Conservation (phyloP, 2,797 vertebrate genomes). For the Sebastes diploproa region DNA sequence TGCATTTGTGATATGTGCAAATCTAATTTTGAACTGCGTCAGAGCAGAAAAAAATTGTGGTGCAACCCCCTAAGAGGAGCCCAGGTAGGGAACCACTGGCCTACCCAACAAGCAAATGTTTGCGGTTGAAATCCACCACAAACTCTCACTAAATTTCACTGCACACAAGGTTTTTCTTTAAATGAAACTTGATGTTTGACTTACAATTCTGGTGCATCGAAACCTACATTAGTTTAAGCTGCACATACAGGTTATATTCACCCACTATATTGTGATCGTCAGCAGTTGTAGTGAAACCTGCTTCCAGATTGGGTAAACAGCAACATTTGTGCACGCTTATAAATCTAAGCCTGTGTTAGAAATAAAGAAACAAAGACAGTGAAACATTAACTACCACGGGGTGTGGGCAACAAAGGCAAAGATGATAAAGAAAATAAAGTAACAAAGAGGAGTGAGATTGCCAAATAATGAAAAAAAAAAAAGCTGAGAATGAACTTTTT, state of each 20-base stretch:
- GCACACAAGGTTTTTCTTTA: neutral
- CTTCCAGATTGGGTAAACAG: neutral
- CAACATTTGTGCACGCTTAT: neutral
- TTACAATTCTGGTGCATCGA: neutral
- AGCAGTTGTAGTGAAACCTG: neutral
- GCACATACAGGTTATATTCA: neutral
- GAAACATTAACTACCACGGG: neutral
- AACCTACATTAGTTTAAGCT: neutral
- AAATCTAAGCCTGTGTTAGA: neutral
- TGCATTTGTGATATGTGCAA: too few species aligned
- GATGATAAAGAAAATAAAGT: conserved; percentile 3
- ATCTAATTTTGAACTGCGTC: too few species aligned
- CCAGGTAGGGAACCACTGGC: too few species aligned
- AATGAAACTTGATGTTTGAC: neutral
- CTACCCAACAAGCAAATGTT: neutral
- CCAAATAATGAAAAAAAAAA: conserved; percentile 28
- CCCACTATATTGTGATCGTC: neutral
- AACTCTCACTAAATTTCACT: neutral
- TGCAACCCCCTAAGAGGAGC: too few species aligned
- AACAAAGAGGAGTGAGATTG: conserved; percentile 10
- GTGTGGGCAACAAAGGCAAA: conserved; percentile 16
- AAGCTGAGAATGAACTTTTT: conserved; percentile 35
- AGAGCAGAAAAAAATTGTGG: too few species aligned
- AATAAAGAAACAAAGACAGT: conserved; percentile 1
- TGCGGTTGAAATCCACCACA: neutral